phyloP scores from a whole-genome alignment of 2,888 invertebrate species.

The Drosophila atroscutellata region DNA sequence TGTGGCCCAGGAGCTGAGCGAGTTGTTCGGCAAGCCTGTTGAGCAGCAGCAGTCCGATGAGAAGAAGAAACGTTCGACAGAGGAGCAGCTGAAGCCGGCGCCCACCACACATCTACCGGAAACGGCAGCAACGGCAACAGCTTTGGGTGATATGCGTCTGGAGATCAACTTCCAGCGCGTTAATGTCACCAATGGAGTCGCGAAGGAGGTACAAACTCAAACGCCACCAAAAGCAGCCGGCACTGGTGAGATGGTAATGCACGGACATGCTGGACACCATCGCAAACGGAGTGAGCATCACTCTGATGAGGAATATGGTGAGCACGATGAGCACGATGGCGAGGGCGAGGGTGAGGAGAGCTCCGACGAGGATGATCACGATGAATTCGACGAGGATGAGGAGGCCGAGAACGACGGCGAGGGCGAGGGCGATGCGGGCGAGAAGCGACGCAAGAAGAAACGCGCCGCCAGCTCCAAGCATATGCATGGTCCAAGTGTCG shows the following conservation, averaged over 20 bases:
- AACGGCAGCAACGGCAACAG: conserved; percentile 49
- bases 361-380: conserved; percentile 84
- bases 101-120: conserved; percentile 56
- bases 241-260: conserved; percentile 75
- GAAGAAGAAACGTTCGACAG: conserved; percentile 86
- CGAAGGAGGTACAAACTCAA: conserved; percentile 27
- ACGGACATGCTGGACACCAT: conserved; percentile 72
- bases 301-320: conserved; percentile 74
- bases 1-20: conserved; percentile 89
- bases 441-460: conserved; percentile 85
- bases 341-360: conserved; percentile 80
- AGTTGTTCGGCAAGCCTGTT: conserved; percentile 86
- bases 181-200: conserved; percentile 49
- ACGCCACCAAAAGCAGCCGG: conserved; percentile 38
- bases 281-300: conserved; percentile 82
- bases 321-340: conserved; percentile 75
- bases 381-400: conserved; percentile 80
- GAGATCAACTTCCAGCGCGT: conserved; percentile 73
- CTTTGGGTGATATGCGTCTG: conserved; percentile 67
- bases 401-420: conserved; percentile 51
- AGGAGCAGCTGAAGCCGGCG: conserved; percentile 54
- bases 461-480: conserved; percentile 71
- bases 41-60: conserved; percentile 83
- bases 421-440: conserved; percentile 76
- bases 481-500: conserved; percentile 59